Evolutionary conservation across 1,140 invertebrate species (phyloP), one percentile per base, ranked within the genome.

Genomic region (Trigoniulus corallinus): DNA sequence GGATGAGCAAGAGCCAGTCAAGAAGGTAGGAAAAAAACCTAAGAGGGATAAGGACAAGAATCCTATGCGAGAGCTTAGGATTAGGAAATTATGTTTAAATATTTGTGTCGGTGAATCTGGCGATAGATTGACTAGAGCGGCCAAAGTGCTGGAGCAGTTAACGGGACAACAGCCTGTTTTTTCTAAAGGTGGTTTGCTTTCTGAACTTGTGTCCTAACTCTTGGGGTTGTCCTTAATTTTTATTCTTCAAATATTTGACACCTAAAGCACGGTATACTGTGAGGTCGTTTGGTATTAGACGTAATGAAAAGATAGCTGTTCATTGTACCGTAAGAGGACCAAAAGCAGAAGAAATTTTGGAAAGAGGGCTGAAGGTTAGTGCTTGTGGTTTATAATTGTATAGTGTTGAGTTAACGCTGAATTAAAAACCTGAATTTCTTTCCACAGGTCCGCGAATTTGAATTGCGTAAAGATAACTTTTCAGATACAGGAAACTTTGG

Each of bases 231-330:
- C n/a, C n/a, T n/a, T n/a, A n/a, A n/a, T n/a, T n/a, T n/a, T n/a
- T n/a, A n/a, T n/a, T n/a, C n/a, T n/a, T n/a, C n/a, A n/a, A n/a
- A n/a, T n/a, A n/a, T n/a, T n/a, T n/a, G n/a, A n/a, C n/a, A n/a
- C n/a, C n/a, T n/a, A n/a, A 99, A 71, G 94, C 96, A 47, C 78
- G 95, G 56, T 98, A 98, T 66, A 99, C 96, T 63, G 94, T 99
- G 13, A 76, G 96, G 61, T 97, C 94, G 20, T 99, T 99, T 67
- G 96, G 96, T 65, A 99, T 99, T 62, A 78, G 96, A 68, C 84
- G 96, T 79, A 99, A 99, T 78, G 96, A 99, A 80, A 99, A 98
- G 69, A 99, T 99, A 68, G 92, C 96, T 61, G 95, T 98, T 39
- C 94, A 98, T 65, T 98, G 94, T 66, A 98, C 96, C 47, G 95